Conservation (phyloP, 1,140 invertebrate species). For the Pectinophora gossypiella region DNA sequence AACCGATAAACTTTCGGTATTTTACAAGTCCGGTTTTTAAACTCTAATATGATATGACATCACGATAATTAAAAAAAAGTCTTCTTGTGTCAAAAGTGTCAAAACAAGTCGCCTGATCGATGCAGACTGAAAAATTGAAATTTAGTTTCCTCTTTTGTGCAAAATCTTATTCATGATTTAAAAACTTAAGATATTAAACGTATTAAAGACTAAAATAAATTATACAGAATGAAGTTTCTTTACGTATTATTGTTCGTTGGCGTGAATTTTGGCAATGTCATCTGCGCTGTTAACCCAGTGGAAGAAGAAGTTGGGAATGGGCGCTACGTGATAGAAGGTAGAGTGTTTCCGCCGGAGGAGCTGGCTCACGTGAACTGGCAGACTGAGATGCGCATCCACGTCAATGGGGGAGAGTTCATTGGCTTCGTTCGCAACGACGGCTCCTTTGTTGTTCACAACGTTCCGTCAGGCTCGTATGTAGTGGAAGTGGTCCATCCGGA, state of each 20-base stretch:
- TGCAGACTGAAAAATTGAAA: too few species aligned
- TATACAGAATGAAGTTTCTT: not conserved
- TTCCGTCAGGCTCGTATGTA: constrained; percentile 96
- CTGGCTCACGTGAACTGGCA: constrained; percentile 81
- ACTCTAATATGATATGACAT: too few species aligned
- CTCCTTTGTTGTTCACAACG: constrained; percentile 91
- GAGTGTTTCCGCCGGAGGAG: constrained; percentile 84
- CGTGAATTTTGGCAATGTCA: constrained; percentile 13
- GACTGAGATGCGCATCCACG: constrained; percentile 85
- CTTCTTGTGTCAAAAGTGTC: too few species aligned
- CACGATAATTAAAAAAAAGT: too few species aligned
- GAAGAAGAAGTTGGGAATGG: constrained; percentile 78
- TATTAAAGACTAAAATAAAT: not conserved
- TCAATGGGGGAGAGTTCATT: constrained; percentile 91
- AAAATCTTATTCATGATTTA: not conserved
- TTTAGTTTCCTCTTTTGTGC: too few species aligned
- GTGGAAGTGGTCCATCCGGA: constrained; percentile 95
- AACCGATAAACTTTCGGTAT: too few species aligned
- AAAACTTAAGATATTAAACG: not conserved
- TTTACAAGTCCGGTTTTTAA: too few species aligned
- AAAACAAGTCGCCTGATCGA: too few species aligned
- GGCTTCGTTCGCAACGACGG: constrained; percentile 95
- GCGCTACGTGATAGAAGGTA: constrained; percentile 86
- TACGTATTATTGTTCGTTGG: not conserved
- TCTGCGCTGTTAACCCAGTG: constrained; percentile 29